These are phyloP conservation scores for Mionectes macconnelli DNA, from an alignment of 2,113 vertebrate species.

Conservation along the genomic window DNA sequence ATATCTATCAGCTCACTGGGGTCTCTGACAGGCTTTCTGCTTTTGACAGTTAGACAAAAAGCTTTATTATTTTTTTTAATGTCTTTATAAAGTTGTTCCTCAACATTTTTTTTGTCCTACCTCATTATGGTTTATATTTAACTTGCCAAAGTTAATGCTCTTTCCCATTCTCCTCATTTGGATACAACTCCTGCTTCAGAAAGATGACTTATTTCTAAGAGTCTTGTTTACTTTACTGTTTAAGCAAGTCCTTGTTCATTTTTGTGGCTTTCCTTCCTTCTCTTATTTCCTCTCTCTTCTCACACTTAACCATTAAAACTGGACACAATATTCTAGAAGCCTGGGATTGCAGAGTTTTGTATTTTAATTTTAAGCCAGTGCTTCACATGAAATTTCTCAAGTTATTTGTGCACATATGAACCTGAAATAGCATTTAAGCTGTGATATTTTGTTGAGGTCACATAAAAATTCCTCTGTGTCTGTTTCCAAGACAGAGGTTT, in stretches of 20 bases:
- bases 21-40: slow-evolving; percentile 24
- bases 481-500: not conserved
- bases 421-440: not conserved
- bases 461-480: not conserved
- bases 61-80: not conserved
- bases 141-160: slow-evolving; percentile 38
- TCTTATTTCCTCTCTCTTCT: not conserved
- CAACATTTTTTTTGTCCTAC: slow-evolving; percentile 30
- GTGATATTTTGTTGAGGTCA: not conserved
- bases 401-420: not conserved
- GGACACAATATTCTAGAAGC: not conserved
- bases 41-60: slow-evolving; percentile 44
- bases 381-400: not conserved
- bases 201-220: slow-evolving; percentile 38
- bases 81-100: slow-evolving; percentile 1
- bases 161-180: slow-evolving; percentile 23
- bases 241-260: not conserved
- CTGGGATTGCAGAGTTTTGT: not conserved
- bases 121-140: slow-evolving; percentile 39
- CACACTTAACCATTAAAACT: not conserved
- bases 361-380: not conserved
- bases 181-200: slow-evolving; percentile 15
- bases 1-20: not conserved
- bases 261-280: slow-evolving; percentile 1
- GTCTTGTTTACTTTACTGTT: slow-evolving; percentile 33